These are phyloP conservation scores for Rhodinocichla rosea DNA, from an alignment of 2,113 vertebrate species.

Conservation along the genomic window DNA sequence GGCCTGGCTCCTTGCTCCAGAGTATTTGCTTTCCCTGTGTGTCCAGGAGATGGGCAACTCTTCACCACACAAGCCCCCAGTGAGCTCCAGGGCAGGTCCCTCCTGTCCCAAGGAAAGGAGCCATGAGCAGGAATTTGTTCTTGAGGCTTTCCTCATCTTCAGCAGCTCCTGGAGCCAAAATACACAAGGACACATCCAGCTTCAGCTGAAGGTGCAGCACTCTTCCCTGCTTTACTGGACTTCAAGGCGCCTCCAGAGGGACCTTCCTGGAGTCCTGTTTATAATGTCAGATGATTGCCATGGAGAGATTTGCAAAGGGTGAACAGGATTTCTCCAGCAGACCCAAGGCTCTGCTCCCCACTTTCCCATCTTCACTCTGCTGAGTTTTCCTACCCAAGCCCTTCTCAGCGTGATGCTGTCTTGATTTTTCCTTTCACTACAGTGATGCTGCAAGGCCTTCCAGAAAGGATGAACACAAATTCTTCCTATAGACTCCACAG, in stretches of 20 bases:
- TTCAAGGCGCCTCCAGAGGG: background rate
- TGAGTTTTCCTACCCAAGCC: background rate
- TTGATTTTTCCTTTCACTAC: background rate
- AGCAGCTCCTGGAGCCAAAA: background rate
- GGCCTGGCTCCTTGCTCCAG: background rate
- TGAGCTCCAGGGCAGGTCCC: background rate
- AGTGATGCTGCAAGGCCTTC: background rate
- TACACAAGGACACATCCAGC: background rate
- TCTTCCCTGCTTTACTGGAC: background rate
- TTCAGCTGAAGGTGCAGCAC: background rate
- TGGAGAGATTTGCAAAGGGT: background rate
- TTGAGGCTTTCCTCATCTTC: background rate
- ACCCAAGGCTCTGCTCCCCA: background rate
- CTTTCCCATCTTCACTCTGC: background rate
- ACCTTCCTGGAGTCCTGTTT: background rate
- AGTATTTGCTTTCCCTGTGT: background rate
- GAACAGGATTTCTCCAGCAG: background rate
- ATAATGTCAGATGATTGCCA: background rate
- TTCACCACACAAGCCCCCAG: rapidly evolving
- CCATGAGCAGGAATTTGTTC: rapidly evolving
- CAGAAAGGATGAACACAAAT: background rate
- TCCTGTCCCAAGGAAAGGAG: rapidly evolving
- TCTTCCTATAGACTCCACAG: background rate
- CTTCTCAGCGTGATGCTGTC: background rate
- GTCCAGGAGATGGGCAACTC: background rate